These are phyloP conservation scores for Cryptosula pallasiana DNA, from an alignment of 2,888 invertebrate genomes.

Conservation along the genomic window DNA sequence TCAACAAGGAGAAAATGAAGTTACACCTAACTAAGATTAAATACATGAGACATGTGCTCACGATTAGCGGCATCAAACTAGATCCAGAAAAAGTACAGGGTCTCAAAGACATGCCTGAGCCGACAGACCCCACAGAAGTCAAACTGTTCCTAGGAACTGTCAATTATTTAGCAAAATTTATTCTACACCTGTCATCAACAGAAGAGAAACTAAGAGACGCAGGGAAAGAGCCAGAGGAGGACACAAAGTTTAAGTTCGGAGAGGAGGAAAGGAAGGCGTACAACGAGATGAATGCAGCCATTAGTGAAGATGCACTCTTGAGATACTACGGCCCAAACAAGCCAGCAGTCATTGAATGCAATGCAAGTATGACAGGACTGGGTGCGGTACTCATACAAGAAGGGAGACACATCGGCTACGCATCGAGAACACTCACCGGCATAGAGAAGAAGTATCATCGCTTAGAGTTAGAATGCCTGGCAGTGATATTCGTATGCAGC, in stretches of 20 bases:
- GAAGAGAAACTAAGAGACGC: slow-evolving; percentile 28
- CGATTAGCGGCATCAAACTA: slow-evolving; percentile 29
- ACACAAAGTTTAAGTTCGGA: not conserved
- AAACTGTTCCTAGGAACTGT: slow-evolving; percentile 28
- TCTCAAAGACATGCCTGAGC: slow-evolving; percentile 29
- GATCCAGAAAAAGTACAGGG: slow-evolving; percentile 29
- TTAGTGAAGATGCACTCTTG: not conserved
- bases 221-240: slow-evolving; percentile 24
- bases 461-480: not conserved
- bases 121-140: slow-evolving; percentile 27
- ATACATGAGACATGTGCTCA: slow-evolving; percentile 31
- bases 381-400: not conserved
- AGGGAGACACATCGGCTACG: not conserved
- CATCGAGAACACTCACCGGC: slow-evolving; percentile 1
- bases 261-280: not conserved
- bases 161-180: slow-evolving; percentile 28
- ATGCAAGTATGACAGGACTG: not conserved
- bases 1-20: slow-evolving; percentile 30
- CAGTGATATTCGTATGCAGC: slow-evolving; percentile 27
- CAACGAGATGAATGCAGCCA: not conserved
- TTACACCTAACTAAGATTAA: slow-evolving; percentile 27
- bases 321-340: not conserved
- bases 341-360: not conserved
- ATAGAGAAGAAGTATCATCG: not conserved
- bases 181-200: slow-evolving; percentile 27